phyloP scores from a whole-genome alignment of 2,113 vertebrate genomes.

The Callorhinus ursinus region DNA sequence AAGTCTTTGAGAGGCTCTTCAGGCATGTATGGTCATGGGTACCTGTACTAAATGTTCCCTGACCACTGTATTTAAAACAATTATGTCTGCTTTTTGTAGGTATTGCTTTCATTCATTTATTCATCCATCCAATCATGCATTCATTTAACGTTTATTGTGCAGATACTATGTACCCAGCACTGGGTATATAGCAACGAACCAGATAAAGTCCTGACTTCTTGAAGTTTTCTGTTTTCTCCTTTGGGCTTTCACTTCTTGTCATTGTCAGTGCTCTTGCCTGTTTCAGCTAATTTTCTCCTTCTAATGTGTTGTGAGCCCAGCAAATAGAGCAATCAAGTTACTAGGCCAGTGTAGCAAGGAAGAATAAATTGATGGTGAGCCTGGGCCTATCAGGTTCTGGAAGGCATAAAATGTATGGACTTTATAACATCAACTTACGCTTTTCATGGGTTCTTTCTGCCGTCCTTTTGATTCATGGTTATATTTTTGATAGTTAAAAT shows the following conservation, averaged over 20 bases:
- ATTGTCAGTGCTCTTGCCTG: background rate
- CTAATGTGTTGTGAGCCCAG: background rate
- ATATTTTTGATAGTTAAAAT: conserved; percentile 59
- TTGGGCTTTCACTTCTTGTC: background rate
- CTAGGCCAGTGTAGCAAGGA: background rate
- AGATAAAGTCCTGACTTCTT: background rate
- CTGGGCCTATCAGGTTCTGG: background rate
- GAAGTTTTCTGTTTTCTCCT: background rate
- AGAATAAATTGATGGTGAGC: background rate
- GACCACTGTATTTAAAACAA: background rate
- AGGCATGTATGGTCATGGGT: background rate
- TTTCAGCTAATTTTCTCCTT: background rate
- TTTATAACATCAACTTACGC: background rate
- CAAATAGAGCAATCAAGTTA: background rate
- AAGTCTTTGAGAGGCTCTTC: background rate
- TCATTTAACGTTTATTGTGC: background rate
- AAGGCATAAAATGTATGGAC: background rate
- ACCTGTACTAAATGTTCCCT: background rate
- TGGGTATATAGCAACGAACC: background rate
- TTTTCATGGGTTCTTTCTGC: background rate
- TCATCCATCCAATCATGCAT: background rate
- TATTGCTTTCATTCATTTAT: background rate
- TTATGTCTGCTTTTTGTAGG: background rate
- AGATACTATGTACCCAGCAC: background rate
- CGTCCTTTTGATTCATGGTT: conserved; percentile 16